phyloP scores from a whole-genome alignment of 2,888 invertebrate species.

The Drosophila putrida region DNA sequence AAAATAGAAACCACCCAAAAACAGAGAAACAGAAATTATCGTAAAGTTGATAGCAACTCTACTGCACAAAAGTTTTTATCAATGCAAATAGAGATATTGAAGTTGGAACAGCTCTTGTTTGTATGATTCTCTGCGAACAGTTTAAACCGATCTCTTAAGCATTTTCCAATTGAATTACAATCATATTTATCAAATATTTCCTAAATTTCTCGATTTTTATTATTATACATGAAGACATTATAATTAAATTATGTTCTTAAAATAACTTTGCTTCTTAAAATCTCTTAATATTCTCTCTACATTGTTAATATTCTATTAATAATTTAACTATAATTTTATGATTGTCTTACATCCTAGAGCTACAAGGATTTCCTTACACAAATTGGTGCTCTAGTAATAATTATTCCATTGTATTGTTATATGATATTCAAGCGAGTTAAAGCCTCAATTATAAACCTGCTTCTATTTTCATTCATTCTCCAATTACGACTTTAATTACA shows the following conservation, averaged over 20 bases:
- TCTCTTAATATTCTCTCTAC: no score
- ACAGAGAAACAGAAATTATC: conserved; percentile 32
- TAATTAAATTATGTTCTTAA: no score
- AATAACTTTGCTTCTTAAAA: no score
- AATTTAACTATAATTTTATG: no score
- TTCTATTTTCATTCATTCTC: conserved; percentile 1
- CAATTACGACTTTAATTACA: conserved; percentile 27
- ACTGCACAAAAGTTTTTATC: conserved; percentile 36
- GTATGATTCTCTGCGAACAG: background rate
- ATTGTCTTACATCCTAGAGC: no score
- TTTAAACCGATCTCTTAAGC: background rate
- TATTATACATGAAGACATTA: background rate
- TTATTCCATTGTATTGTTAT: no score
- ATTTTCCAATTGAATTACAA: background rate
- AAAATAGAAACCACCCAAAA: conserved; percentile 8
- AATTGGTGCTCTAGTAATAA: no score
- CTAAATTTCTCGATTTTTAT: background rate
- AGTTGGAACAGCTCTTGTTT: conserved; percentile 1
- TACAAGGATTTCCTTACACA: no score
- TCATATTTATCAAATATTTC: no score
- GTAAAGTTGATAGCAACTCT: conserved; percentile 36
- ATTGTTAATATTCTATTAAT: no score
- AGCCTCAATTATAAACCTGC: background rate
- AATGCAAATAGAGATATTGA: conserved; percentile 26
- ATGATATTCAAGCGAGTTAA: no score